A percentile compares a stretch with the other conserved stretches of the same genome.
Evolutionary conservation across 2,797 vertebrate genomes (phyloP).

Genomic region (Huso huso): DNA sequence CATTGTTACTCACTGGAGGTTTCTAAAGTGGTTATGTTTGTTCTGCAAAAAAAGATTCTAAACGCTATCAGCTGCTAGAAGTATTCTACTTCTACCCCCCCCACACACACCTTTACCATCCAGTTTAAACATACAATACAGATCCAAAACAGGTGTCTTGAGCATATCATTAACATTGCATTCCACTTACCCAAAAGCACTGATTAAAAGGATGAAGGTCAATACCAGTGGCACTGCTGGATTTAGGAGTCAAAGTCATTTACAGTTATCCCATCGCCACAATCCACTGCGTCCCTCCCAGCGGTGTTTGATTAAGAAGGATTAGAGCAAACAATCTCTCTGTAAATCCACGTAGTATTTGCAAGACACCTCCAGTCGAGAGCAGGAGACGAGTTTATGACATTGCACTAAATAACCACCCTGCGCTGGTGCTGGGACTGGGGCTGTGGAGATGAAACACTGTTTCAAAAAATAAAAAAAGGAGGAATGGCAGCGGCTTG

Average conservation of each 20-base stretch:
- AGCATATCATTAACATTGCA: no score
- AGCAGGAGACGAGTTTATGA: conserved; percentile 17
- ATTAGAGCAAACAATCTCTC: background rate
- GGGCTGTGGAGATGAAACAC: conserved; percentile 11
- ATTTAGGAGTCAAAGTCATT: background rate
- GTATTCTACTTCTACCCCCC: no score
- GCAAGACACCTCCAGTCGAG: conserved; percentile 4
- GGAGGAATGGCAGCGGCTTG: conserved; percentile 30
- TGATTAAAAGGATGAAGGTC: background rate
- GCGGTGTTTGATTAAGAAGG: conserved; percentile 1
- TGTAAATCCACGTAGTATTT: background rate
- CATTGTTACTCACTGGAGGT: no score
- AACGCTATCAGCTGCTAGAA: no score
- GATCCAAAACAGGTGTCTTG: no score
- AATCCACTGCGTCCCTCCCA: background rate
- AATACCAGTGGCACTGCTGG: background rate
- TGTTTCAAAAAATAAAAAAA: conserved; percentile 3
- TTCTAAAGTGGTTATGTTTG: no score
- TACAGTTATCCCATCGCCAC: background rate
- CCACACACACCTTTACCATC: no score
- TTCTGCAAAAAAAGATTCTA: no score
- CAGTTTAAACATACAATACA: no score
- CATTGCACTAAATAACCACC: conserved; percentile 26
- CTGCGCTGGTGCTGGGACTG: conserved; percentile 13
- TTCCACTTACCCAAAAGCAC: background rate